Evolutionary conservation across 2,797 vertebrate genomes (phyloP), one percentile per base, ranked within the genome.

Genomic region (Octomys mimax): DNA sequence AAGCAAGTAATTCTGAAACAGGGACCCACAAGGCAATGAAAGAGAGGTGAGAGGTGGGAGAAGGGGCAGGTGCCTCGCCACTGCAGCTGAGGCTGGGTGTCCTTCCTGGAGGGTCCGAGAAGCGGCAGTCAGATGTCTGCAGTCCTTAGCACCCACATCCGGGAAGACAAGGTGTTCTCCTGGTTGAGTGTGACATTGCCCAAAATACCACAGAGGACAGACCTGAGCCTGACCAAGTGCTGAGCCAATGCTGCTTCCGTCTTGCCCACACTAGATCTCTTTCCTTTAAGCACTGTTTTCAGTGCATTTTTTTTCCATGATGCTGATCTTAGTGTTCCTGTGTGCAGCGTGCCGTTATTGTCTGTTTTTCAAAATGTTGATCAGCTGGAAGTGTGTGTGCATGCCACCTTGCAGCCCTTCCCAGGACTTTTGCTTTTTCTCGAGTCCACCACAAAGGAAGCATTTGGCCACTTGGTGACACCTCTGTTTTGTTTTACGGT

Each of bases 1-100:
- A 4, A 92, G 92, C 82, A 18, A 95, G 95, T 95, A 2, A 91
- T 94, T 94, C 97, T 96, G 75, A 85, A 97, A 84, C 83, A 52
- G 62, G 78, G 79, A 95, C 88, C 79, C 83, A 21, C 0, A 0
- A 62, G 87, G 28, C 24, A 6, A 33, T 28, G 89, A 5, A 3
- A 4, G 31, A 81, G 36, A 11, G 3, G 42, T 0, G 0, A 0
- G 42, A 8, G 3, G 16, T 7, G 1, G 1, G 24, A 21, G n/a
- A 36, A 52, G 78, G 91, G 22, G n/a, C 18, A 0, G 0, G 31
- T 16, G 13, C 14, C 33, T 12, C 1, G 16, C 26, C 82, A 0
- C 9, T 10, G 4, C 33, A 0, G 21, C 73, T 42, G 52, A 14
- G 3, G 31, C 82, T 12, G 0, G 36, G 42, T 46, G 62, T 86